Percentiles rank a stretch among this genome's conserved stretches.
These are phyloP conservation scores for Corythornis madagascariensis DNA, from an alignment of 2,113 vertebrate genomes.

Conservation along the genomic window DNA sequence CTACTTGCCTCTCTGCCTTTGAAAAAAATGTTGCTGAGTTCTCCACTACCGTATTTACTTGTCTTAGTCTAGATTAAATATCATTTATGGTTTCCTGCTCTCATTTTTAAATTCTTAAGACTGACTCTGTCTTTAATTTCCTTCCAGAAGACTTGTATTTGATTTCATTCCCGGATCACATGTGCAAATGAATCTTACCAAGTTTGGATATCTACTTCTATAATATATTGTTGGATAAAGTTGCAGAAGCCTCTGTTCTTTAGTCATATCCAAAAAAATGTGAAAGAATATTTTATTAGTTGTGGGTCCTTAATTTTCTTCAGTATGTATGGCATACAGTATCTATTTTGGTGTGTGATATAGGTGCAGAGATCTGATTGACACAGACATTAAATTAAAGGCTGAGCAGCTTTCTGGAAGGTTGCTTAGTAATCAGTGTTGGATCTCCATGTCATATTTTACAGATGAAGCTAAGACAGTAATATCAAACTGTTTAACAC, in stretches of 20 bases:
- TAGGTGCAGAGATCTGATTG: background rate
- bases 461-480: slow-evolving; percentile 10
- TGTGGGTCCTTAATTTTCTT: background rate
- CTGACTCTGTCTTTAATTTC: slow-evolving; percentile 1
- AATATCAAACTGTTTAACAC: background rate
- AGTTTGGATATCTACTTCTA: background rate
- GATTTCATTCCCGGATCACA: slow-evolving; percentile 13
- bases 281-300: background rate
- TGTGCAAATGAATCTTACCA: background rate
- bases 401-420: background rate
- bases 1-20: background rate
- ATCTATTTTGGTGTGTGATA: background rate
- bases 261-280: background rate
- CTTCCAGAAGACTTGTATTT: background rate
- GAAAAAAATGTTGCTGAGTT: background rate
- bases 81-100: slow-evolving; percentile 5
- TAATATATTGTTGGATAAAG: background rate
- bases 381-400: background rate
- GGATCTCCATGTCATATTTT: slow-evolving; percentile 2
- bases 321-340: background rate
- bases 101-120: background rate
- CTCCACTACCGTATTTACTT: background rate
- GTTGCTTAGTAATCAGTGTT: background rate
- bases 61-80: background rate
- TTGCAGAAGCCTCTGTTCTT: background rate